Base-by-base conservation (phyloP, 23 tunicate genomes). In the Oikopleura vanhoeffeni region DNA sequence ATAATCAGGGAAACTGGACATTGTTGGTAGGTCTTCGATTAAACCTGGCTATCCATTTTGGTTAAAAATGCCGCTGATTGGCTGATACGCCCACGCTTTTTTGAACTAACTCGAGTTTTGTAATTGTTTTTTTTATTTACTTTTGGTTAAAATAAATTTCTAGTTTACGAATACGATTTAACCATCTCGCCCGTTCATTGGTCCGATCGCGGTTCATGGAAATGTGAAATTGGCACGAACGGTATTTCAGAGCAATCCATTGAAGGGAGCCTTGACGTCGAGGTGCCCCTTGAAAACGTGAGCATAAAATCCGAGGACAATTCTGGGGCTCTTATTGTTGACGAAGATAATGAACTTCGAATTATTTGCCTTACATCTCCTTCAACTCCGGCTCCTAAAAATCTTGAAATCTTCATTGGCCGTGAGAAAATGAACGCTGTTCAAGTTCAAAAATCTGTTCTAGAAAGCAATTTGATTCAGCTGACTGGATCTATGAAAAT, bases 161-260 rank as follows among this genome's bases (percentile, higher is more conserved):
- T 30, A 71, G 79, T 71, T 71, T 71, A 71, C 79, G 79, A 18
- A 13, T 71, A 71, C 38, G 79, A 71, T 32, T 38, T 71, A 2
- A 30, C 35, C 38, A 71, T 71, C 2, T 71, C 79, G 2, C 79
- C 79, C 3, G 79, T 71, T 18, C 34, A 18, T 71, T 71, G 79
- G 79, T 2, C 3, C 3, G 79, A 71, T 30, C 79, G 79, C 2
- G 79, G 79, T 3, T 38, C 4, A 71, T 71, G 79, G 79, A 71
- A 71, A 30, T 71, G 79, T 30, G 79, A 71, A 32, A 38, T 71
- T 4, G 79, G 32, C 4, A 38, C 4, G 2, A 33, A 32, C 79
- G 79, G 79, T 32, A 3, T 71, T 3, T 30, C 35, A 33, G 32
- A 33, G 3, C 35, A 18, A 2, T 18, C 79, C 27, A 71, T 71